Evolutionary conservation across 2,888 invertebrate species (phyloP).

Genomic region (Eristalinus aeneus): DNA sequence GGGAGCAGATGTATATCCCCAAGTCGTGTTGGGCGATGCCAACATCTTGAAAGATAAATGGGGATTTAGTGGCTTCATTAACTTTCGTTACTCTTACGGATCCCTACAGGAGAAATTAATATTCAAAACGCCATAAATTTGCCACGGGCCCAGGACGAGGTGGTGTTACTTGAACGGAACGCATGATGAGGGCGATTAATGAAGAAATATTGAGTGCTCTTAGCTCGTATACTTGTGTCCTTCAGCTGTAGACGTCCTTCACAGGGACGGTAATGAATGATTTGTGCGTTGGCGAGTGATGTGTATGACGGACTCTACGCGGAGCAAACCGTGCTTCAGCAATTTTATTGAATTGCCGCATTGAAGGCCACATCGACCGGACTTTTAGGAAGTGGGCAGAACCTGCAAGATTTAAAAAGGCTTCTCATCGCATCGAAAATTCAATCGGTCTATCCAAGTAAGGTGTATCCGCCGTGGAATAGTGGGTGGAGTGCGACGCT

Average conservation of each 20-base stretch:
- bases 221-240: neutral
- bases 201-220: neutral
- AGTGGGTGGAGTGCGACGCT: no score
- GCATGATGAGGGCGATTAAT: neutral
- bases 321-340: neutral
- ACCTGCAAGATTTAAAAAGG: no score
- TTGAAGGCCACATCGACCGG: no score
- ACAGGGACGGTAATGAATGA: neutral
- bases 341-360: no score
- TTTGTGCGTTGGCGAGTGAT: neutral
- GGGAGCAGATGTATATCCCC: neutral
- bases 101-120: neutral
- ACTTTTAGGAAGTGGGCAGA: no score
- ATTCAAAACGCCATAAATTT: neutral
- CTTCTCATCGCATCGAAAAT: no score
- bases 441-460: no score
- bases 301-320: neutral
- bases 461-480: no score
- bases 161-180: neutral
- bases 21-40: neutral
- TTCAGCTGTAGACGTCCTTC: neutral
- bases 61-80: constrained; percentile 4
- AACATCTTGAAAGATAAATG: neutral
- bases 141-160: neutral
- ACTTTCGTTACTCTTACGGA: neutral